Evolutionary conservation across 1,140 invertebrate species (phyloP), one percentile per base, ranked within the genome.

Genomic region (Lysiphlebus fabarum): DNA sequence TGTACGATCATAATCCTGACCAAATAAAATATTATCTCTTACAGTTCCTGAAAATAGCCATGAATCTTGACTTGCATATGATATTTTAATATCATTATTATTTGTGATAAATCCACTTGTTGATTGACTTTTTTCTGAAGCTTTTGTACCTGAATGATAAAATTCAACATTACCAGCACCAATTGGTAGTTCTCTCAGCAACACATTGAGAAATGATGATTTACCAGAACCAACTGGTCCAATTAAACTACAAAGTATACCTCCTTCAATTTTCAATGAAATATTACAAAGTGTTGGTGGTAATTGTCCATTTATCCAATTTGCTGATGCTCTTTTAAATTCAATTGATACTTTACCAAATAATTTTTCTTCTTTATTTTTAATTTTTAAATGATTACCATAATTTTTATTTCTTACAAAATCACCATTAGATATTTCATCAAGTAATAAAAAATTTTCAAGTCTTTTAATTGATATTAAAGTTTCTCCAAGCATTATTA

Each of bases 1-100:
- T 34, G 80, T 77, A 17, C 81, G 76, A 55, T 91, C 82, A 63
- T 85, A 92, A 1, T 77, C 67, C 60, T 85, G 79, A 1, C 91
- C 92, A 77, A 94, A 93, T 0, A 92, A 73, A 62, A 95, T 92
- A 72, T 95, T 95, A 57, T 93, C 87, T 45, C 86, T 71, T 0
- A 88, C 81, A 0, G 84, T 85, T 37, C 82, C 86, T 0, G 83
- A 84, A 72, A 90, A 91, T 0, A 91, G 80, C 89, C 90, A 91
- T 5, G 89, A 82, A 68, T 90, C 87, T 70, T 91, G 89, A 65
- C 87, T 84, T 5, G 87, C 83, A 69, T 91, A 92, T 0, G 88
- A 87, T 0, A 91, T 73, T 1, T 71, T 81, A 2, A 90, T 84
- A 47, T 83, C 82, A 38, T 62, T 41, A 61, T 72, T 71, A 42